A percentile compares a stretch with the other conserved stretches of the same genome.
Evolutionary conservation across 2,797 vertebrate species (phyloP).

Genomic region (Sebastes kiyomatsui): DNA sequence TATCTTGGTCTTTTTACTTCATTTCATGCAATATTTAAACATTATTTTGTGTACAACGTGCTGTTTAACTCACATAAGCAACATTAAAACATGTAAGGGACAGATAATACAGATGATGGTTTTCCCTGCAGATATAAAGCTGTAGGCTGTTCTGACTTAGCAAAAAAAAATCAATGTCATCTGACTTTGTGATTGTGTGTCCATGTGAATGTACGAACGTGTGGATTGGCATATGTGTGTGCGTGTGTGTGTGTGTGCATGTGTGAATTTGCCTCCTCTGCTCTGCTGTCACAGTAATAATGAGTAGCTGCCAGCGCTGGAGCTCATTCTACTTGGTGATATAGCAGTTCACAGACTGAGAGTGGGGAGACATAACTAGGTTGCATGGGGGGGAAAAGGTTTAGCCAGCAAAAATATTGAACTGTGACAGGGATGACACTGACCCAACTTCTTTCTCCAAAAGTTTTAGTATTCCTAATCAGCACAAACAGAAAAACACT

Average conservation of each 20-base stretch:
- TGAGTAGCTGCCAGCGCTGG: constrained; percentile 56
- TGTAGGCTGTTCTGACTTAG: constrained; percentile 17
- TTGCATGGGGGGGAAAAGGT: constrained; percentile 28
- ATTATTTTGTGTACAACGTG: neutral
- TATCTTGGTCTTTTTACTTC: neutral
- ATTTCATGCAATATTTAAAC: neutral
- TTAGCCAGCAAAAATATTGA: constrained; percentile 35
- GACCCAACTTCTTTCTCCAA: constrained; percentile 11
- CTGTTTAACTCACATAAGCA: neutral
- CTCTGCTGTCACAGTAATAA: constrained; percentile 61
- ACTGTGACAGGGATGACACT: neutral
- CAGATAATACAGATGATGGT: constrained; percentile 1
- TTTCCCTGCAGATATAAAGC: constrained; percentile 1
- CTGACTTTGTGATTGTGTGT: neutral
- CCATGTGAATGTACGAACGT: neutral
- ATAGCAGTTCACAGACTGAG: constrained; percentile 31
- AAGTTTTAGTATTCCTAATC: constrained; percentile 16
- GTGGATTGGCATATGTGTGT: neutral
- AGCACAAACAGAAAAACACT: constrained; percentile 12
- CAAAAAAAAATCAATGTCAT: neutral
- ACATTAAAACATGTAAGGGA: neutral
- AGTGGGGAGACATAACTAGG: constrained; percentile 41
- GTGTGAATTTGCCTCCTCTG: constrained; percentile 28
- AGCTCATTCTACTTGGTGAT: constrained; percentile 55
- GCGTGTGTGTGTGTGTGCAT: neutral